Evolutionary conservation across 2,888 invertebrate species (phyloP).

Genomic region (Parascotia fuliginaria): DNA sequence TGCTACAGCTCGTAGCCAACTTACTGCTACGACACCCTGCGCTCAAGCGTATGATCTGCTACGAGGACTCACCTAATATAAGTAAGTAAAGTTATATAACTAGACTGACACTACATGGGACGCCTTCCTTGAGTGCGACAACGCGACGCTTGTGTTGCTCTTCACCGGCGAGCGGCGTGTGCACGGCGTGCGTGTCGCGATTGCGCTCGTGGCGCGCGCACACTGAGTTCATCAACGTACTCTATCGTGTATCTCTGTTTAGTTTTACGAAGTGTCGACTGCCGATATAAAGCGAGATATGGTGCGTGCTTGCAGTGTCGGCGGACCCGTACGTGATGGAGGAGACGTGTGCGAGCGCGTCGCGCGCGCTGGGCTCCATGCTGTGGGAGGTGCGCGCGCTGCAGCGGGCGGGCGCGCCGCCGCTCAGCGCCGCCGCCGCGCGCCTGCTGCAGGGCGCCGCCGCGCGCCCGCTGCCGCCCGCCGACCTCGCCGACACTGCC

Average conservation of each 20-base stretch:
- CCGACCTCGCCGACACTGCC: conserved; percentile 17
- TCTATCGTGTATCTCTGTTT: no score
- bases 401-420: conserved; percentile 80
- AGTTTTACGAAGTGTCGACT: no score
- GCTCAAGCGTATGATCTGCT: conserved; percentile 87
- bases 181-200: no score
- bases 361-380: conserved; percentile 94
- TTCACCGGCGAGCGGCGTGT: no score
- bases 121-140: no score
- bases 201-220: no score
- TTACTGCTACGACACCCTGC: conserved; percentile 94
- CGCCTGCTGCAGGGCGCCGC: conserved; percentile 57
- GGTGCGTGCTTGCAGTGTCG: conserved; percentile 62
- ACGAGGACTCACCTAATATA: conserved; percentile 68
- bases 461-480: conserved; percentile 38
- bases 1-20: conserved; percentile 94
- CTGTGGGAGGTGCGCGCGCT: conserved; percentile 96
- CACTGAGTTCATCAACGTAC: no score
- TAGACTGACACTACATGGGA: no score
- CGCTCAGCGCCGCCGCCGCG: conserved; percentile 89
- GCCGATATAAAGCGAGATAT: neutral
- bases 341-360: conserved; percentile 91
- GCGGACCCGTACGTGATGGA: conserved; percentile 94
- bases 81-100: no score
- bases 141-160: no score